Conservation (phyloP, 2,888 invertebrate species). For the Apeira syringaria region DNA sequence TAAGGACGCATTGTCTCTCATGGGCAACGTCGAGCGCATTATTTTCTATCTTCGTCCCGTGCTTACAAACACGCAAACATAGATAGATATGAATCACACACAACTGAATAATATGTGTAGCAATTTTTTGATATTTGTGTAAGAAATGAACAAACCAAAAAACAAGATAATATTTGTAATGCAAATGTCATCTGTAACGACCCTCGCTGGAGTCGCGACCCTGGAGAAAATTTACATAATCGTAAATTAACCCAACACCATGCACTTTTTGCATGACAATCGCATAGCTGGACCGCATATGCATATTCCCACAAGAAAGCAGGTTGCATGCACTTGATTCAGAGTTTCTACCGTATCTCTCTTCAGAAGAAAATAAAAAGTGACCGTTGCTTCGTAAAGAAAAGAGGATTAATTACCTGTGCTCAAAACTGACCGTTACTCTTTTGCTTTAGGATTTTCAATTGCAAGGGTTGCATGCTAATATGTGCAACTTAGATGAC, state of each 20-base stretch:
- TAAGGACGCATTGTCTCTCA: no score
- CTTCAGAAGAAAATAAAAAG: conserved; percentile 4
- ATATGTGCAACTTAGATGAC: conserved; percentile 48
- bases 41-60: no score
- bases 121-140: no score
- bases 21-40: no score
- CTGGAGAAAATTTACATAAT: conserved; percentile 60
- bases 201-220: conserved; percentile 29
- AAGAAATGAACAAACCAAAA: conserved; percentile 22
- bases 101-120: no score
- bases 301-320: conserved; percentile 56
- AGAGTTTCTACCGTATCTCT: conserved; percentile 27
- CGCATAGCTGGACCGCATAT: conserved; percentile 27
- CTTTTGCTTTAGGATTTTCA: conserved; percentile 36
- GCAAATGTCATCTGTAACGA: conserved; percentile 22
- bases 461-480: conserved; percentile 57
- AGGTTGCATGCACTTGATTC: conserved; percentile 68
- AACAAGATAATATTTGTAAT: conserved; percentile 35
- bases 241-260: conserved; percentile 60
- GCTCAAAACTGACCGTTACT: conserved; percentile 13
- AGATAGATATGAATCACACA: no score
- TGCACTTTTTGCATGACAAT: conserved; percentile 61
- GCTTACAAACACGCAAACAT: no score
- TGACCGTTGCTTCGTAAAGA: conserved; percentile 57
- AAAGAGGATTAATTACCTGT: conserved; percentile 24